A percentile compares a stretch with the other conserved stretches of the same genome.
phyloP scores from a whole-genome alignment of 2,113 vertebrate genomes.

The Sinocyclocheilus rhinocerous region DNA sequence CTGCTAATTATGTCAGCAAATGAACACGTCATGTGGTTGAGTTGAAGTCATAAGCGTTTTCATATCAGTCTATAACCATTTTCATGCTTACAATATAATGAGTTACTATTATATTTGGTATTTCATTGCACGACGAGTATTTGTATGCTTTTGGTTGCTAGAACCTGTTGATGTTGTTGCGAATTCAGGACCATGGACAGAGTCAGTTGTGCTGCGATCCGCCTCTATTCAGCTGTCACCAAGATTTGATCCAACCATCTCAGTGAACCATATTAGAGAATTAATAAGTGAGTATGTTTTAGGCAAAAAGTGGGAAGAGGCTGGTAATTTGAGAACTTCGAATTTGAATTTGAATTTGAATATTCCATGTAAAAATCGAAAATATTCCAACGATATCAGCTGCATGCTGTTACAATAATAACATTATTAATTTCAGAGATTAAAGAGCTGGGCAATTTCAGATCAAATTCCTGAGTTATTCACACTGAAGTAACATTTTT shows the following conservation, averaged over 20 bases:
- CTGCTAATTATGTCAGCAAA: slow-evolving; percentile 10
- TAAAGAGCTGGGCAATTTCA: neutral
- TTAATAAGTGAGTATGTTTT: neutral
- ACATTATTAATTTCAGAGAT: no score
- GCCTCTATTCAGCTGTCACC: neutral
- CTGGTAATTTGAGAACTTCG: neutral
- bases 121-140: neutral
- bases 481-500: neutral
- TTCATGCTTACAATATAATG: neutral
- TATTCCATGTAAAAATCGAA: neutral
- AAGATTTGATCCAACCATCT: neutral
- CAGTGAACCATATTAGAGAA: neutral
- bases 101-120: neutral
- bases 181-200: slow-evolving; percentile 73
- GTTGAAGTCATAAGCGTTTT: neutral
- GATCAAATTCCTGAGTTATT: neutral
- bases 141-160: neutral
- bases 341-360: neutral
- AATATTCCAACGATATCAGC: neutral
- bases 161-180: neutral
- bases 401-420: no score
- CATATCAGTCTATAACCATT: neutral
- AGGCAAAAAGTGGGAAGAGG: neutral
- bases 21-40: neutral
- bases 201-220: slow-evolving; percentile 18